Percentiles rank a stretch among this genome's conserved stretches.
These are phyloP conservation scores for Recurvirostra avosetta DNA, from an alignment of 2,113 vertebrate genomes.

Conservation along the genomic window DNA sequence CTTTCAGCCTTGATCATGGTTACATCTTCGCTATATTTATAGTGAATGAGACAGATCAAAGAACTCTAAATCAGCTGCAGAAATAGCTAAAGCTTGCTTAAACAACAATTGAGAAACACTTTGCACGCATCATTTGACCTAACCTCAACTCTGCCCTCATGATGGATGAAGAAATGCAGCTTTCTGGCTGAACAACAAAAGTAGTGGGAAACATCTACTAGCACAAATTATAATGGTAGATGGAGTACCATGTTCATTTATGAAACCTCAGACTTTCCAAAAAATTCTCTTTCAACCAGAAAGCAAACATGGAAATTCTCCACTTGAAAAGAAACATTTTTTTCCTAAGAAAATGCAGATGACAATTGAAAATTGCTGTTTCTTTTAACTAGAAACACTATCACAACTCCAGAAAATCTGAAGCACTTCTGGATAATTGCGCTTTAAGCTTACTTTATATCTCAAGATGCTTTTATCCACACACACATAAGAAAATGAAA, in stretches of 20 bases:
- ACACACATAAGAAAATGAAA: neutral
- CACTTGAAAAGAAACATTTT: neutral
- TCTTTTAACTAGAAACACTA: neutral
- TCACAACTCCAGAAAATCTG: neutral
- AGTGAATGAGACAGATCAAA: slow-evolving; percentile 42
- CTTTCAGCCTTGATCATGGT: slow-evolving; percentile 12
- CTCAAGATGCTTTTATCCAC: neutral
- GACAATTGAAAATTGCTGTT: neutral
- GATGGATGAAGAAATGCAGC: slow-evolving; percentile 32
- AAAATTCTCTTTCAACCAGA: neutral
- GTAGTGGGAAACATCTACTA: neutral
- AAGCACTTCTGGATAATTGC: neutral
- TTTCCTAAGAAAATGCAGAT: neutral
- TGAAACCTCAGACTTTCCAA: neutral
- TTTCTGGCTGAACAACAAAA: slow-evolving; percentile 21
- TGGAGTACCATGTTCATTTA: neutral
- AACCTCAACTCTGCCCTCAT: slow-evolving; percentile 33
- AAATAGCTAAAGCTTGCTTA: slow-evolving; percentile 47
- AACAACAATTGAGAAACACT: slow-evolving; percentile 43
- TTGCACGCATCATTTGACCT: slow-evolving; percentile 27
- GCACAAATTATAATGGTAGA: neutral
- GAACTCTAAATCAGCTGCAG: slow-evolving; percentile 39
- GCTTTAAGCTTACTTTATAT: neutral
- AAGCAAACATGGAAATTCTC: neutral
- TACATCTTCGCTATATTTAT: slow-evolving; percentile 43